Percentiles rank a stretch among this genome's conserved stretches.
Conservation (phyloP, 2,113 vertebrate genomes). For the Catharus bicknelli region DNA sequence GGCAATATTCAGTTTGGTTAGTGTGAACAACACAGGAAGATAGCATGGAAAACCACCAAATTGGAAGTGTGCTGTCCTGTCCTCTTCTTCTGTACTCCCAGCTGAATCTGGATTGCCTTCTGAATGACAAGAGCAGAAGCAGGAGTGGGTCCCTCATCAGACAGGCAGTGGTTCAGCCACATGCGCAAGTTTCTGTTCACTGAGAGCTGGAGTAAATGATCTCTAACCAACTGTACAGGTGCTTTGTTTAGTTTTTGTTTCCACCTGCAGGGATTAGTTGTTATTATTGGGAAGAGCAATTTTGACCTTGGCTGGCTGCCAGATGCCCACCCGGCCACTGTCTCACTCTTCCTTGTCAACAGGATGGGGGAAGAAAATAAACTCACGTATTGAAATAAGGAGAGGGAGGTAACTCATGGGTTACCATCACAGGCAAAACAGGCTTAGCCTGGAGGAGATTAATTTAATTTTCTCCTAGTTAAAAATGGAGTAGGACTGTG, state of each 20-base stretch:
- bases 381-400: neutral
- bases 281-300: accelerated
- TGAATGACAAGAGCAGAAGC: neutral
- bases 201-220: neutral
- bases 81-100: neutral
- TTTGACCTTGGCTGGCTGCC: neutral
- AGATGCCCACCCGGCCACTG: accelerated
- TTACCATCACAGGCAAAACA: neutral
- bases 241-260: neutral
- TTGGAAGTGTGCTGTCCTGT: neutral
- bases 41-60: neutral
- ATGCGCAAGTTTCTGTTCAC: neutral
- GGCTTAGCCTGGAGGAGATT: neutral
- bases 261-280: neutral
- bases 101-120: neutral
- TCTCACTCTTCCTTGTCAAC: neutral
- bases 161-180: neutral
- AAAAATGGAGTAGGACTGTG: neutral
- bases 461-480: neutral
- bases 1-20: neutral
- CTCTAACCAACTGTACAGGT: accelerated
- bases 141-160: neutral
- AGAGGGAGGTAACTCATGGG: neutral
- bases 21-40: neutral
- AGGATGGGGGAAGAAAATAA: neutral